Conservation (phyloP, 2,113 vertebrate genomes). For the Willisornis vidua region DNA sequence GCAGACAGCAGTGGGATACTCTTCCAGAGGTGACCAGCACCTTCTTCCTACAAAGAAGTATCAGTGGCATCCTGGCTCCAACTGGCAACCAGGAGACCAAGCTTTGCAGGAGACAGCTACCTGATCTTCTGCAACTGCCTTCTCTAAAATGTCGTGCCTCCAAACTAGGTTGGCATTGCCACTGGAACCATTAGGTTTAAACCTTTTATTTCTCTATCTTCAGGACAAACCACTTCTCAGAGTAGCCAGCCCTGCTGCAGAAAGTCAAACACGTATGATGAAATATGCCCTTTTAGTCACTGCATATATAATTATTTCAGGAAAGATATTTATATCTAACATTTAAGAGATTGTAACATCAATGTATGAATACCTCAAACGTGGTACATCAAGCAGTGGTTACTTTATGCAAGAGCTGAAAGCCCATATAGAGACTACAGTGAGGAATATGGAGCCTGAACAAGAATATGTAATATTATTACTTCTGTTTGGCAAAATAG, state of each 20-base stretch:
- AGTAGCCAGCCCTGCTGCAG: neutral
- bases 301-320: neutral
- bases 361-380: neutral
- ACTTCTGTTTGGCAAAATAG: neutral
- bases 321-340: neutral
- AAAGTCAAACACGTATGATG: neutral
- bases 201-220: neutral
- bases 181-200: neutral
- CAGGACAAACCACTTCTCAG: neutral
- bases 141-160: neutral
- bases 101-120: neutral
- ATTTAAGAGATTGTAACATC: neutral
- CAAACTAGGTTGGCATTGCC: fast-evolving
- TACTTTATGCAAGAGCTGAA: neutral
- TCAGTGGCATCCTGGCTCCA: neutral
- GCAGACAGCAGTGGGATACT: neutral
- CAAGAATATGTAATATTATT: neutral
- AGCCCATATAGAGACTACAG: neutral
- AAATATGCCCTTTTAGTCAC: neutral
- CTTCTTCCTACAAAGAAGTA: neutral
- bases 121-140: neutral
- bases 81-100: neutral
- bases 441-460: neutral
- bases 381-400: neutral
- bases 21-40: neutral